Evolutionary conservation across 2,797 vertebrate species (phyloP), one percentile per base, ranked within the genome.

Genomic region (Todus mexicanus): DNA sequence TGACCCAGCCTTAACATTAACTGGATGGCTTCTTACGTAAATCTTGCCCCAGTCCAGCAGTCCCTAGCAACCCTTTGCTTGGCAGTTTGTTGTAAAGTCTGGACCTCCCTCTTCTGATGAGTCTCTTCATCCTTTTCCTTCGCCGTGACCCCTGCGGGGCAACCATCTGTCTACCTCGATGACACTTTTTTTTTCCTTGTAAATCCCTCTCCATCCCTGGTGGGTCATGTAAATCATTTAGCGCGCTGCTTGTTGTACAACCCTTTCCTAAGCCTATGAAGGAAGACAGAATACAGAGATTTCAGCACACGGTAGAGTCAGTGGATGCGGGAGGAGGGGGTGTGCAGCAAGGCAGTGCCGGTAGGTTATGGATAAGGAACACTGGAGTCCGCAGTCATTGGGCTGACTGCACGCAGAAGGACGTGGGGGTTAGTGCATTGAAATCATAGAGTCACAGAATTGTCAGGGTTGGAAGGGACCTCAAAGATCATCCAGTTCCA

Each of bases 221-320:
- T 95, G 93, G 86, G 84, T 87, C 78, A n/a, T 93, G 87, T 95
- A 94, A 94, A 92, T 94, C 81, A 92, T 77, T 90, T 87, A 92
- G 60, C 1, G 0, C 3, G 1, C 75, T 87, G 87, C 78, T 93
- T 84, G 45, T 59, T 70, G 22, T 90, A 73, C 66, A 75, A 86
- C 84, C 86, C 64, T 89, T 73, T 76, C 68, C 7, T 60, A 73
- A 84, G 40, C 10, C 0, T 27, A 5, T n/a, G 47, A 82, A 72
- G 57, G 75, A 87, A 81, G 77, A 37, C 1, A 6, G 63, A 84
- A 87, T 81, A 64, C 45, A 21, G 48, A 73, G 48, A 68, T 87
- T 92, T 70, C 51, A 38, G 75, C n/a, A 37, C 15, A 10, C 2
- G 6, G 56, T 29, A 26, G 50, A 84, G 66, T 47, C n/a, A 27